Base-by-base conservation (phyloP, 1,140 invertebrate species). In the Plectrocnemia conspersa region DNA sequence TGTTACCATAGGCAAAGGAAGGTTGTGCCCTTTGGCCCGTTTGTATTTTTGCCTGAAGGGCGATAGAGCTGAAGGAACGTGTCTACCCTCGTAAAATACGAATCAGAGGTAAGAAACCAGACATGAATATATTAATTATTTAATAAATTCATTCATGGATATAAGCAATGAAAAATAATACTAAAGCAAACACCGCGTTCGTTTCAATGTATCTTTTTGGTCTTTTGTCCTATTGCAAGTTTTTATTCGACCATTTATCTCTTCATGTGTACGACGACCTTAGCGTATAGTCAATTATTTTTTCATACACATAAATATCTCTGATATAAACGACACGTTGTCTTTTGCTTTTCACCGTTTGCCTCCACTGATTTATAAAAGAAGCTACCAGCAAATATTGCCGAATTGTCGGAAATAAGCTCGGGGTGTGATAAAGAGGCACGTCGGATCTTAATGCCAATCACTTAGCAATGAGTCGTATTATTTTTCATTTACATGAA, bases 351-450 rank as follows among this genome's bases (percentile, higher is more conserved):
- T 52, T 41, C 50, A 44, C 50, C 35, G 58, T 59, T 59, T 59
- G 58, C 58, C 52, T 59, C 53, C 58, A 52, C 58, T 59, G 58
- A 59, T 59, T 59, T 56, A 56, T 52, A 56, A 59, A 50, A 53
- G 58, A 59, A 50, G 44, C 52, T 55, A 55, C 53, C 38, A 52
- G 35, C 41, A 47, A 59, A 59, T 59, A 59, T 54, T 59, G 58
- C 58, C 58, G 58, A 59, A 59, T 59, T 59, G 58, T 59, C 47
- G 49, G 53, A 52, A 50, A 42, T 23, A 41, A 22, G 53, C 53
- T 59, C 58, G 58, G 19, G 44, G 58, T 59, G 13, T 40, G n/a
- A n/a, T n/a, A n/a, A n/a, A n/a, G n/a, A n/a, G n/a, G n/a, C n/a
- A n/a, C n/a, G n/a, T n/a, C n/a, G n/a, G n/a, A n/a, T n/a, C n/a